Conservation (phyloP, 2,113 vertebrate species). For the Gallinago paraguaiae region DNA sequence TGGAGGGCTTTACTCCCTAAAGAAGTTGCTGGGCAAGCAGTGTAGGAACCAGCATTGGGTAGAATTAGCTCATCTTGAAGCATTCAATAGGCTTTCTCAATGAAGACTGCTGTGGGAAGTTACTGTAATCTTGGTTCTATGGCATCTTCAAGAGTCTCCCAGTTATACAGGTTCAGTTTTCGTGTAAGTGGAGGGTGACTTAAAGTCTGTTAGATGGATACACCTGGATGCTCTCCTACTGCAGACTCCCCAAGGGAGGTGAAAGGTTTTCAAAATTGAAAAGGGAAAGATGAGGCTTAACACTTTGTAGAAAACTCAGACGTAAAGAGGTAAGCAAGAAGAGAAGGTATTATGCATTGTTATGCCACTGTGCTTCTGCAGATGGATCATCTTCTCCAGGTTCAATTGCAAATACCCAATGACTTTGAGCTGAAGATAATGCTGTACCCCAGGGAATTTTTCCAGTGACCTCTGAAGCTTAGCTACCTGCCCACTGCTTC, state of each 20-base stretch:
- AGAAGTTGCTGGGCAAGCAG: not conserved
- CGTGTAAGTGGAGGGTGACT: too few species aligned
- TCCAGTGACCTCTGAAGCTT: not conserved
- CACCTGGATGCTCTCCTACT: not conserved
- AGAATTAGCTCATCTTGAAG: not conserved
- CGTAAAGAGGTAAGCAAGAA: not conserved
- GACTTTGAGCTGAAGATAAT: not conserved
- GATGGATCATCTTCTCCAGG: not conserved
- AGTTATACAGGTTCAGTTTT: not conserved
- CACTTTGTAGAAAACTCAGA: not conserved
- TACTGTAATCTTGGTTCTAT: not conserved
- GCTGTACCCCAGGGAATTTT: not conserved
- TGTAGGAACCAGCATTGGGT: not conserved
- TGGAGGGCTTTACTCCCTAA: not conserved
- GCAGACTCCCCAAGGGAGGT: rapidly evolving
- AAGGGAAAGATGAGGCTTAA: not conserved
- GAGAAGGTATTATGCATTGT: not conserved
- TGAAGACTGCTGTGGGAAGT: not conserved
- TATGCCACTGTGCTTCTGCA: not conserved
- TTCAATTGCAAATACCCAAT: not conserved
- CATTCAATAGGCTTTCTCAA: not conserved
- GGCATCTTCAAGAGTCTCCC: not conserved
- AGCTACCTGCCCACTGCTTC: not conserved
- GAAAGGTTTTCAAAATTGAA: not conserved
- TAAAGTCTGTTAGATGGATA: not conserved